Evolutionary conservation across 2,113 vertebrate genomes (phyloP), one percentile per base, ranked within the genome.

Genomic region (Globicephala melas): DNA sequence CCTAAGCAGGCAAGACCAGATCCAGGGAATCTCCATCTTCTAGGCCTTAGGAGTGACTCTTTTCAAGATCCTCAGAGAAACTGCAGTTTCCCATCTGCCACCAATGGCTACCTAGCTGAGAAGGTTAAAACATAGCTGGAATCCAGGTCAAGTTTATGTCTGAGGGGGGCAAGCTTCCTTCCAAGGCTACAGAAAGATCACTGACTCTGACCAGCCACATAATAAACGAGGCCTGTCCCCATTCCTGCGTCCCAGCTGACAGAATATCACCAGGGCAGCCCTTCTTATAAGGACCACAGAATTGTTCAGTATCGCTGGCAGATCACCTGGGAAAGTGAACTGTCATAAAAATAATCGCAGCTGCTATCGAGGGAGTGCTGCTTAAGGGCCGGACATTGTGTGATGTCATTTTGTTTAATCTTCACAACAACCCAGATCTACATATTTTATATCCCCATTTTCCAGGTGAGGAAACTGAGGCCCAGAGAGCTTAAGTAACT

Each of bases 281-380:
- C 74, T 28, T 62, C 65, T n/a, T 3, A 8, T 18, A 31, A 73
- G 38, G 36, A 58, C 84, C 20, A 26, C 25, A 9, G 3, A 33
- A 36, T 0, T 10, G 10, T 5, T 38, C 15, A 1, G 36, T 4
- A 41, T 28, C 8, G 0, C 17, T 5, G 12, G 26, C 36, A n/a
- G 17, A 15, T 3, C 82, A 38, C 1, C 74, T 44, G 91, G 77
- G 91, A 36, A 50, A 55, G 58, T 0, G 47, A 38, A 12, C 10
- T 12, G 38, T 67, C 33, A 18, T 47, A n/a, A 36, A 70, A 44
- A 6, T 1, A 41, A 38, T 1, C 38, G 38, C 71, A 68, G 25
- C 41, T n/a, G 25, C 63, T 5, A 13, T 8, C 8, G 15, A 2
- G 1, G 1, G 18, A 17, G 20, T 3, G 14, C 8, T 20, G 20